These are phyloP conservation scores for Drosophila mayri DNA, from an alignment of 1,140 invertebrate genomes.

Conservation along the genomic window DNA sequence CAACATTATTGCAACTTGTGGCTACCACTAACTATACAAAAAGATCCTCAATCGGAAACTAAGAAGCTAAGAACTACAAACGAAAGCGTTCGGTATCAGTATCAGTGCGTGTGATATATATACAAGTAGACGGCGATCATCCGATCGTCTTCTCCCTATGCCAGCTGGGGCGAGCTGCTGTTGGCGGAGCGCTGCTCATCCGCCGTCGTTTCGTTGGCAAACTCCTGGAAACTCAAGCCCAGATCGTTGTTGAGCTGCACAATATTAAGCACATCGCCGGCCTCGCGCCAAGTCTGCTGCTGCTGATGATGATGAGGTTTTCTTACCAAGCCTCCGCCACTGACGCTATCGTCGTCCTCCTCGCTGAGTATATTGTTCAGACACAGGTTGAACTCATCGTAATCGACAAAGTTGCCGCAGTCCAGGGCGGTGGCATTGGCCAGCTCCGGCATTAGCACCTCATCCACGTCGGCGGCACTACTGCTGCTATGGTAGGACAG, in stretches of 20 bases:
- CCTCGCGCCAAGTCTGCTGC: slow-evolving; percentile 54
- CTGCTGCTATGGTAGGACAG: slow-evolving; percentile 57
- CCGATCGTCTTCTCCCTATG: slow-evolving; percentile 30
- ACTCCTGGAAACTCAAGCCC: slow-evolving; percentile 66
- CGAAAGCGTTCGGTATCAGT: slow-evolving; percentile 51
- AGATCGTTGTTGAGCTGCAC: slow-evolving; percentile 66
- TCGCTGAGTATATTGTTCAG: slow-evolving; percentile 78
- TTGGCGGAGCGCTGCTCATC: slow-evolving; percentile 68
- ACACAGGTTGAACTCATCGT: slow-evolving; percentile 81
- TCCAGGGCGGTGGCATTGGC: slow-evolving; percentile 59
- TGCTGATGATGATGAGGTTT: slow-evolving; percentile 17
- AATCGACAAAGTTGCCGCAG: slow-evolving; percentile 77
- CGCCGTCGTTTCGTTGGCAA: slow-evolving; percentile 49
- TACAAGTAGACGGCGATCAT: slow-evolving; percentile 23
- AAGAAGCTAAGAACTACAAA: slow-evolving; percentile 58
- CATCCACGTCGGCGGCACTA: slow-evolving; percentile 47
- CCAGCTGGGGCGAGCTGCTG: slow-evolving; percentile 70
- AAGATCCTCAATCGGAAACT: slow-evolving; percentile 60
- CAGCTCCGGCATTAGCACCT: slow-evolving; percentile 68
- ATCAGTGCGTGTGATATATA: slow-evolving; percentile 42
- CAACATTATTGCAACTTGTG: slow-evolving; percentile 81
- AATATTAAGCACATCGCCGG: slow-evolving; percentile 65
- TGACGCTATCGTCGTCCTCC: slow-evolving; percentile 53
- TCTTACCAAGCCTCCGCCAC: slow-evolving; percentile 9
- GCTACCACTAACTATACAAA: slow-evolving; percentile 80